Conservation (phyloP, 1,140 invertebrate species). For the Meteorus sp. region DNA sequence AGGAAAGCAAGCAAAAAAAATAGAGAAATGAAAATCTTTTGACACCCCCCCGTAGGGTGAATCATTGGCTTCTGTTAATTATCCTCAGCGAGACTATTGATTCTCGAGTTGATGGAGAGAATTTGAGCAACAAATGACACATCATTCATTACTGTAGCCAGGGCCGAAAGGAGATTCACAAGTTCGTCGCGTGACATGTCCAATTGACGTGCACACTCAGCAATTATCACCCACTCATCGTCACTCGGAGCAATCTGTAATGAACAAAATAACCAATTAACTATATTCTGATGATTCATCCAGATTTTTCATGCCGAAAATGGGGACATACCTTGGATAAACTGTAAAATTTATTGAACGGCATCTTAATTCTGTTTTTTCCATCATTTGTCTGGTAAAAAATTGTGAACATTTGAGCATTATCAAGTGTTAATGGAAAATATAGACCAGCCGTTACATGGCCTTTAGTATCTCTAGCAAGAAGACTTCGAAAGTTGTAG, state of each 20-base stretch:
- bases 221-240: constrained; percentile 61
- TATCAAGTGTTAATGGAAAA: constrained; percentile 70
- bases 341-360: constrained; percentile 68
- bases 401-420: constrained; percentile 69
- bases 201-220: constrained; percentile 72
- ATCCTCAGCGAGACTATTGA: constrained; percentile 74
- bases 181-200: constrained; percentile 66
- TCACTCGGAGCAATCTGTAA: constrained; percentile 65
- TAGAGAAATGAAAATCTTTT: constrained; percentile 36
- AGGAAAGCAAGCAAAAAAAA: constrained; percentile 49
- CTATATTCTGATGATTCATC: too few relatives aligned
- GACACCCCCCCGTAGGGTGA: constrained; percentile 34
- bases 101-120: constrained; percentile 71
- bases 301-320: too few relatives aligned
- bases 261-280: neutral
- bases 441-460: constrained; percentile 81
- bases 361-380: constrained; percentile 71
- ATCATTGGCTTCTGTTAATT: constrained; percentile 63
- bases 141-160: constrained; percentile 73
- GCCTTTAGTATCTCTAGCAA: constrained; percentile 79
- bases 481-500: constrained; percentile 82
- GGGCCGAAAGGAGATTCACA: constrained; percentile 63
- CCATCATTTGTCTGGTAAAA: constrained; percentile 73
- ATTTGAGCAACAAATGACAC: constrained; percentile 72
- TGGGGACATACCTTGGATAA: constrained; percentile 63